Evolutionary conservation across 2,888 invertebrate genomes (phyloP).

Genomic region (Hypercompe scribonia): DNA sequence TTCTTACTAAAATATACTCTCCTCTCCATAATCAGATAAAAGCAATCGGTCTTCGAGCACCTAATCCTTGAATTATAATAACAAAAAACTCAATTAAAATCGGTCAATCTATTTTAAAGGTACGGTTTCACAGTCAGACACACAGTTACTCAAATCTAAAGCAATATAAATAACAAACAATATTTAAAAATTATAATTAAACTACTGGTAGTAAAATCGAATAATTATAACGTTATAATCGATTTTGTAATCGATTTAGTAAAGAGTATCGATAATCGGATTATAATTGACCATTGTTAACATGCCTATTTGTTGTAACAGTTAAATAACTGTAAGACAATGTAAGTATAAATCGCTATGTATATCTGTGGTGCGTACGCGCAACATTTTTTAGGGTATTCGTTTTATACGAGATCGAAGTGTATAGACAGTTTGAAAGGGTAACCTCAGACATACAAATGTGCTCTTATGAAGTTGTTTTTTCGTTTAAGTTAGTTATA

Average conservation of each 20-base stretch:
- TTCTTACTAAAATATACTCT: neutral
- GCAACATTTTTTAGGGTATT: neutral
- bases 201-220: neutral
- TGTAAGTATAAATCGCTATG: neutral
- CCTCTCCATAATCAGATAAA: too few species aligned
- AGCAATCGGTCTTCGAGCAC: too few species aligned
- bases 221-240: slow-evolving; percentile 17
- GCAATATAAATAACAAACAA: neutral
- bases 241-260: slow-evolving; percentile 11
- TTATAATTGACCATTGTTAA: slow-evolving; percentile 17
- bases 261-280: slow-evolving; percentile 12
- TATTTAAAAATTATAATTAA: neutral
- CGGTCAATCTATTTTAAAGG: neutral
- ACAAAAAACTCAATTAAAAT: neutral
- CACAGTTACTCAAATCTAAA: neutral
- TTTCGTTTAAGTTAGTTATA: too few species aligned
- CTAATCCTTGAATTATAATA: too few species aligned
- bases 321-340: slow-evolving; percentile 9
- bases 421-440: neutral
- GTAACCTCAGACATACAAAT: neutral
- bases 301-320: slow-evolving; percentile 11
- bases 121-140: neutral
- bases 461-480: neutral
- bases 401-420: neutral
- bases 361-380: neutral